Base-by-base conservation (phyloP, 2,113 vertebrate genomes). In the Phaetusa simplex region DNA sequence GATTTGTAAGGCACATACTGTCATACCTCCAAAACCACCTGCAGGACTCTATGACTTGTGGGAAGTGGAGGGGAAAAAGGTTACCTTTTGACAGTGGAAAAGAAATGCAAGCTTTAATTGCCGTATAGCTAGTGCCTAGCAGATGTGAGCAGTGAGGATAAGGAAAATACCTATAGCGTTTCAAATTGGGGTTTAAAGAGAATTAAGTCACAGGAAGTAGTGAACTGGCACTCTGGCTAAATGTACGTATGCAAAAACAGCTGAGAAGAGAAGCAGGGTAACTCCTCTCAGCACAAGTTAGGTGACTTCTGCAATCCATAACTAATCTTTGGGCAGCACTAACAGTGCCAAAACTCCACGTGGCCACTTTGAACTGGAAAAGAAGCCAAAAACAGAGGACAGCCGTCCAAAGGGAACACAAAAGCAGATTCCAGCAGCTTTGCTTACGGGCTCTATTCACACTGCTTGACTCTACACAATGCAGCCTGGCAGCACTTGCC, bases 361-460 rank as follows among this genome's bases (percentile, higher is more conserved):
- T 87, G 94, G 95, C 86, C 62, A 29, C 80, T 85, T 32, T 19
- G 70, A 61, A 85, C 62, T 55, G 61, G 91, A 93, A 91, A 84
- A 87, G 72, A 69, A 78, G 88, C 94, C 93, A 94, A 71, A 52
- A 79, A 1, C 2, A 0, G 67, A 93, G 91, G 86, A 87, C 78
- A 73, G 91, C 36, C 10, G 0, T 85, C 89, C 81, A 91, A 82
- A 59, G 70, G 74, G 86, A 93, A 66, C 88, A 94, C 95, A 92
- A 93, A 94, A 88, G 82, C 85, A 72, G 84, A 88, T 90, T 90
- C 88, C 95, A 96, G 92, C 85, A 94, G 94, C 88, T 96, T 85
- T 94, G 95, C 95, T 95, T 90, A 77, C 4, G 0, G 96, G 88
- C 92, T 92, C 50, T 62, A 81, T 92, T 97, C 93, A 96, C 32